Percentiles rank a stretch among this genome's conserved stretches.
Evolutionary conservation across 2,113 vertebrate genomes (phyloP).

Genomic region (Antidorcas marsupialis): DNA sequence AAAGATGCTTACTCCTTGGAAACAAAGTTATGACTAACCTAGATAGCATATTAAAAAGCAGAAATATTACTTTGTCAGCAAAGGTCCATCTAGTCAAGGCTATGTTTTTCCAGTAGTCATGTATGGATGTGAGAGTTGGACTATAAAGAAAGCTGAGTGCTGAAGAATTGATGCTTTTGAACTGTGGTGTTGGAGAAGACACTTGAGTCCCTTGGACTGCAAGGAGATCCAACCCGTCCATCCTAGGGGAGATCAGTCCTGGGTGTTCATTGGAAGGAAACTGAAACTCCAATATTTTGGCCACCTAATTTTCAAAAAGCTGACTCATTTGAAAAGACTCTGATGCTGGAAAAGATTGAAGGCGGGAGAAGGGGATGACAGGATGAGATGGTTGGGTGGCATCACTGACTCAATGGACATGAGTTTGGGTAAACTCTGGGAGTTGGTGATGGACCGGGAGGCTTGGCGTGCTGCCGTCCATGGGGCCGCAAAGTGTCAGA

Average conservation of each 20-base stretch:
- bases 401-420: not conserved
- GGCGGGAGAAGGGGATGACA: not conserved
- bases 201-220: not conserved
- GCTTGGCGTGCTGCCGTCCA: rapidly evolving
- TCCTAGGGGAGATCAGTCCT: not conserved
- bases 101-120: not conserved
- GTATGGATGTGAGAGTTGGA: not conserved
- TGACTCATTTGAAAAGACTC: not conserved
- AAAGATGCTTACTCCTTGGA: not conserved
- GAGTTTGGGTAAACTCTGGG: not conserved
- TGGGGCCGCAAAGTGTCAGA: not conserved
- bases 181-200: not conserved
- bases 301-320: not conserved
- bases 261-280: not conserved
- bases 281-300: not conserved
- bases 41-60: not conserved
- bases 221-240: not conserved
- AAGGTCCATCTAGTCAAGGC: not conserved
- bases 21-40: not conserved
- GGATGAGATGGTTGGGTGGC: not conserved
- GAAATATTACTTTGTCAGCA: not conserved
- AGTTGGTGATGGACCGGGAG: not conserved
- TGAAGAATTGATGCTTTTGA: not conserved
- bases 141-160: not conserved
- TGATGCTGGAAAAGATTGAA: not conserved